A percentile compares a stretch with the other conserved stretches of the same genome.
Evolutionary conservation across 1,140 invertebrate species (phyloP).

Genomic region (Pinna nobilis): DNA sequence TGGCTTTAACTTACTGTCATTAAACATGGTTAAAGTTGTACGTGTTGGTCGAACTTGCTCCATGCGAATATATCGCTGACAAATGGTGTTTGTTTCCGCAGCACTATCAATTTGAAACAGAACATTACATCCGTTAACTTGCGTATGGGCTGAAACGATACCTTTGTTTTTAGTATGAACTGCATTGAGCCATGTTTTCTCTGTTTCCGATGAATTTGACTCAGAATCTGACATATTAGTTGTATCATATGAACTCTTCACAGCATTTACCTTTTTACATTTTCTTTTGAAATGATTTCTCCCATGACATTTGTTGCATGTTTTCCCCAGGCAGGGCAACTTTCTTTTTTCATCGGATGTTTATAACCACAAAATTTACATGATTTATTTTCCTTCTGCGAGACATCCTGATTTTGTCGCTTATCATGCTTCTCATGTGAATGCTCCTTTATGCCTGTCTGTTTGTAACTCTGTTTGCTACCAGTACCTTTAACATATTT

Average conservation of each 20-base stretch:
- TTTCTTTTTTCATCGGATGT: conserved; percentile 2
- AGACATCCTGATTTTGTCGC: no score
- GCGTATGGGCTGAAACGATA: conserved; percentile 1
- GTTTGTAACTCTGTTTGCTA: neutral
- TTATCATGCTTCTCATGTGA: neutral
- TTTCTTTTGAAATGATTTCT: conserved; percentile 16
- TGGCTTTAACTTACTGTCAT: conserved; percentile 21
- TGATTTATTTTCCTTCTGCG: neutral
- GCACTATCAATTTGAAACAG: conserved; percentile 15
- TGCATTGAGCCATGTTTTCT: neutral
- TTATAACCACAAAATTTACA: conserved; percentile 17
- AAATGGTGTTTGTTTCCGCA: conserved; percentile 8
- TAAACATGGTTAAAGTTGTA: conserved; percentile 9
- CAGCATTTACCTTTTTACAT: conserved; percentile 11
- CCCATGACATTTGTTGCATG: neutral
- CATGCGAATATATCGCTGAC: neutral
- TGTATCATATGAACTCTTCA: neutral
- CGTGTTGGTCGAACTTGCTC: neutral
- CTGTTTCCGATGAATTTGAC: neutral
- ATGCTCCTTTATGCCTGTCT: neutral
- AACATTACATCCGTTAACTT: neutral
- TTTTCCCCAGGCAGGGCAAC: conserved; percentile 15
- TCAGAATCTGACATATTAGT: neutral
- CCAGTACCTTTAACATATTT: neutral
- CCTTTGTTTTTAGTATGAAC: neutral